A percentile compares a stretch with the other conserved stretches of the same genome.
phyloP scores from a whole-genome alignment of 1,140 invertebrate genomes.

The Melipona quadrifasciata region DNA sequence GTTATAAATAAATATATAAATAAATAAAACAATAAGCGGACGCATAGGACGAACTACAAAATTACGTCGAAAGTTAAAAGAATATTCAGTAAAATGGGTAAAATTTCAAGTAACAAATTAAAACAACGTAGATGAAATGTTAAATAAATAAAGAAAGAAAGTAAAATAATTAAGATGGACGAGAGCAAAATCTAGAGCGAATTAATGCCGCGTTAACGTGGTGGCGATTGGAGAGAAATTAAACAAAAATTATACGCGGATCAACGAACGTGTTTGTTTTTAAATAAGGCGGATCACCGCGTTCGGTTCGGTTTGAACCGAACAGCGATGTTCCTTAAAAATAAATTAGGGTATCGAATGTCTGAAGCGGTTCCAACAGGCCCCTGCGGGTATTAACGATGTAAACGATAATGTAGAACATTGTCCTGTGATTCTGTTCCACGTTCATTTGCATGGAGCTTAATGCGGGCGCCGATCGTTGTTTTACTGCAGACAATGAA shows the following conservation, averaged over 20 bases:
- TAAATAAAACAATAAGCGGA: too few relatives aligned
- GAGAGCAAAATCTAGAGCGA: too few relatives aligned
- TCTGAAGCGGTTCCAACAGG: slow-evolving; percentile 30
- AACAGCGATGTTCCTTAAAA: slow-evolving; percentile 6
- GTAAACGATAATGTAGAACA: slow-evolving; percentile 61
- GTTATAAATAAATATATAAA: too few relatives aligned
- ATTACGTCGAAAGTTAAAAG: too few relatives aligned
- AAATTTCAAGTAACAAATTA: too few relatives aligned
- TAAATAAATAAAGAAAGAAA: too few relatives aligned
- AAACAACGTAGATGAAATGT: too few relatives aligned
- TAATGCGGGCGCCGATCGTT: slow-evolving; percentile 54
- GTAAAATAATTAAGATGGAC: too few relatives aligned
- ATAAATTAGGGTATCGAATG: slow-evolving; percentile 36
- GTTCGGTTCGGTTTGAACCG: background rate
- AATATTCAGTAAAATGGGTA: too few relatives aligned
- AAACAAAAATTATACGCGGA: background rate
- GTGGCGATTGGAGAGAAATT: background rate
- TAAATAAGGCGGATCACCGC: background rate
- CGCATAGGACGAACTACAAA: too few relatives aligned
- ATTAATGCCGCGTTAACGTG: too few relatives aligned
- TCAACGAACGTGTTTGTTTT: background rate
- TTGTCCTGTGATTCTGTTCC: slow-evolving; percentile 42
- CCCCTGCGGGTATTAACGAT: slow-evolving; percentile 47
- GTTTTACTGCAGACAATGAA: slow-evolving; percentile 59
- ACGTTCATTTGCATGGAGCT: slow-evolving; percentile 56